These are phyloP conservation scores for Pammene fasciana DNA, from an alignment of 2,888 invertebrate species.

Conservation along the genomic window DNA sequence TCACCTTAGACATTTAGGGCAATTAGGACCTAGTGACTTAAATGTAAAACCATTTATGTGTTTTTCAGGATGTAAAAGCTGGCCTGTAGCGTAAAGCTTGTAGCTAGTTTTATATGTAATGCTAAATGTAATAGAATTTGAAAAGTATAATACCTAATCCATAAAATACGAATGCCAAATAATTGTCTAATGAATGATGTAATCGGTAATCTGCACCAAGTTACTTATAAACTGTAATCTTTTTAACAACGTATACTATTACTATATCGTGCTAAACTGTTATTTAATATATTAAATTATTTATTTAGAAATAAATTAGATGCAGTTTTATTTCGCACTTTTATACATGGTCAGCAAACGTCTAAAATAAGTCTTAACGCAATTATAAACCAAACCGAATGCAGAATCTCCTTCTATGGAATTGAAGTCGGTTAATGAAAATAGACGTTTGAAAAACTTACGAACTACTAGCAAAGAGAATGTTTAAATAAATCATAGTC, in stretches of 20 bases:
- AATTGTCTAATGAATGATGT: slow-evolving; percentile 20
- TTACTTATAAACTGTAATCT: slow-evolving; percentile 28
- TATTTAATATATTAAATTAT: slow-evolving; percentile 41
- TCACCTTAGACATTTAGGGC: too few relatives aligned
- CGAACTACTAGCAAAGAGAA: too few relatives aligned
- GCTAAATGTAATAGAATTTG: slow-evolving; percentile 15
- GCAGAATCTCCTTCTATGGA: too few relatives aligned
- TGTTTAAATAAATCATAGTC: too few relatives aligned
- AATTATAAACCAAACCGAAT: too few relatives aligned
- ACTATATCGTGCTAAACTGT: slow-evolving; percentile 37
- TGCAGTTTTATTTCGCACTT: slow-evolving; percentile 4
- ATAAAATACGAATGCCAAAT: slow-evolving; percentile 33
- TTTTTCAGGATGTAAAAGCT: slow-evolving; percentile 1
- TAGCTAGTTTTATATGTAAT: slow-evolving; percentile 18
- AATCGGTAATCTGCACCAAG: slow-evolving; percentile 28
- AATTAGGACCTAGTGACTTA: too few relatives aligned
- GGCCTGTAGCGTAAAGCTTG: background rate
- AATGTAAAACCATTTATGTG: background rate
- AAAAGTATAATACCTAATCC: slow-evolving; percentile 26
- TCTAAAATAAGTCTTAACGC: too few relatives aligned
- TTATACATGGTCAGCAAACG: too few relatives aligned
- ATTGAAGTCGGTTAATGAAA: too few relatives aligned
- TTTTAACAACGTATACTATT: slow-evolving; percentile 37
- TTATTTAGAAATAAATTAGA: slow-evolving; percentile 32
- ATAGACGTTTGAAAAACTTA: too few relatives aligned